phyloP scores from a whole-genome alignment of 2,888 invertebrate genomes.

The Napeogenes sylphis region DNA sequence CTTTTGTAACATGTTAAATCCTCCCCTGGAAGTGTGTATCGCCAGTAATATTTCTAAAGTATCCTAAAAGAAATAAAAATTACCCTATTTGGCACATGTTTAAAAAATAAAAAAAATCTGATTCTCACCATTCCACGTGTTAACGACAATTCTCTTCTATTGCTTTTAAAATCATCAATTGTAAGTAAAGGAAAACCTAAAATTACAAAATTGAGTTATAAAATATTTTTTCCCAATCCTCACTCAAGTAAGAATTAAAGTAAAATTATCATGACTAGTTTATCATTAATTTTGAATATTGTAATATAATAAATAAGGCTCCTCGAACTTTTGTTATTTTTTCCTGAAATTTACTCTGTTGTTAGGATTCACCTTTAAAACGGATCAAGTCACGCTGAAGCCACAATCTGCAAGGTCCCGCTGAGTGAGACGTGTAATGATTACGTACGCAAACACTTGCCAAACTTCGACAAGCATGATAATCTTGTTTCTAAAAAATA shows the following conservation, averaged over 20 bases:
- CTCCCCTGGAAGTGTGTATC: slow-evolving; percentile 44
- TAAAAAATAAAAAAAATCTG: not conserved
- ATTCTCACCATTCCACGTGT: slow-evolving; percentile 18
- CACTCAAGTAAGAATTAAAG: no score
- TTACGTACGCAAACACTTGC: slow-evolving; percentile 56
- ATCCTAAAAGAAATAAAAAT: slow-evolving; percentile 38
- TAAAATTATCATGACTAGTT: no score
- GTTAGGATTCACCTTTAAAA: slow-evolving; percentile 44
- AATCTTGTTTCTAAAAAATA: slow-evolving; percentile 31
- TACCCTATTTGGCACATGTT: slow-evolving; percentile 17
- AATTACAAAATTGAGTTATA: not conserved
- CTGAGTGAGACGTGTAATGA: slow-evolving; percentile 52
- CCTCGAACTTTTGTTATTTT: no score
- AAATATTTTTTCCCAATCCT: no score
- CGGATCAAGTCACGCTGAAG: slow-evolving; percentile 45
- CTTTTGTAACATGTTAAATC: slow-evolving; percentile 40
- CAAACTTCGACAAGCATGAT: slow-evolving; percentile 49
- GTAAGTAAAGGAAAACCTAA: slow-evolving; percentile 24
- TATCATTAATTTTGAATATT: no score
- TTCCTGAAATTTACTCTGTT: not conserved
- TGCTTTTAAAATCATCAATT: slow-evolving; percentile 11
- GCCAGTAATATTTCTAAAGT: slow-evolving; percentile 40
- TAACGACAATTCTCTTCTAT: slow-evolving; percentile 15
- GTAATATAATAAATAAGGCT: no score
- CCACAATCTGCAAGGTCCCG: slow-evolving; percentile 67